These are phyloP conservation scores for Sminthurides aquaticus DNA, from an alignment of 2,888 invertebrate species.

Conservation along the genomic window DNA sequence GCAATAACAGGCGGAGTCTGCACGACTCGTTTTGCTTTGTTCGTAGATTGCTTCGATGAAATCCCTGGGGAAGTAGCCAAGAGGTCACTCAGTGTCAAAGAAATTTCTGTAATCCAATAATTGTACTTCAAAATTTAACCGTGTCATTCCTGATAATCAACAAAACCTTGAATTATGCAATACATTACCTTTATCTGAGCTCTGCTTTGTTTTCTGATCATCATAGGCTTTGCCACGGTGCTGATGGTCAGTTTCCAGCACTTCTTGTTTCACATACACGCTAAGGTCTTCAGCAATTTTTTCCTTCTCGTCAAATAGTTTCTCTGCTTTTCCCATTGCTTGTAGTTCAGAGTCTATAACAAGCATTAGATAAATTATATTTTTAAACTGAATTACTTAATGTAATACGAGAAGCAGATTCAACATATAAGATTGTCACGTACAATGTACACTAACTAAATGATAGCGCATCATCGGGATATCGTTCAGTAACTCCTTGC, in stretches of 20 bases:
- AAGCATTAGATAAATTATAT: background rate
- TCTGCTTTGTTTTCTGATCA: background rate
- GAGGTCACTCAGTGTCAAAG: too few relatives aligned
- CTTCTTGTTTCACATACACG: background rate
- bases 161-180: too few relatives aligned
- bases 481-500: constrained; percentile 1
- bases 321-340: constrained; percentile 10
- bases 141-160: background rate
- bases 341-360: constrained; percentile 8
- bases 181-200: too few relatives aligned
- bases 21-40: too few relatives aligned
- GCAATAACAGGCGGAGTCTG: too few relatives aligned
- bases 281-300: constrained; percentile 5
- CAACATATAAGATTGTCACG: background rate
- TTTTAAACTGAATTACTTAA: background rate
- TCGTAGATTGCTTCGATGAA: too few relatives aligned
- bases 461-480: constrained; percentile 16
- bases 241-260: background rate
- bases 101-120: too few relatives aligned
- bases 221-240: background rate
- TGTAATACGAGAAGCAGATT: background rate
- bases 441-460: constrained; percentile 18
- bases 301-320: constrained; percentile 1
- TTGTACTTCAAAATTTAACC: background rate
- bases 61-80: too few relatives aligned